Evolutionary conservation across 2,888 invertebrate genomes (phyloP).

Genomic region (Cerastis rubricosa): DNA sequence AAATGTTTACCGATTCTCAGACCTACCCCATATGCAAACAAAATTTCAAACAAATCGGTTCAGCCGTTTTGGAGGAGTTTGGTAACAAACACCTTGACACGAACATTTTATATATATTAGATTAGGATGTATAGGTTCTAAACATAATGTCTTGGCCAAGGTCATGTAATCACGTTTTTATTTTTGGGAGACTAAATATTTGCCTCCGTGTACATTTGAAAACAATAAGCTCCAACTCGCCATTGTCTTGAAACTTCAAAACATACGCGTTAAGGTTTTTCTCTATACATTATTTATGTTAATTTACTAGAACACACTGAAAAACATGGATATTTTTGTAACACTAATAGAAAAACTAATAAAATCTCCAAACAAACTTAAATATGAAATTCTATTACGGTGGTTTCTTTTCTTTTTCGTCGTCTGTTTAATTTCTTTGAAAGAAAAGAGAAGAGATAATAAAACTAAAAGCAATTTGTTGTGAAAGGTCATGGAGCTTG

Average conservation of each 20-base stretch:
- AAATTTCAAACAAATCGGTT: too few species aligned
- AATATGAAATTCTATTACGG: neutral
- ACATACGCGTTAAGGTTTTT: constrained; percentile 5
- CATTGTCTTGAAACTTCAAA: constrained; percentile 21
- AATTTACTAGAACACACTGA: constrained; percentile 20
- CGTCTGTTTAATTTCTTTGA: constrained; percentile 33
- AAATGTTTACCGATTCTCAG: too few species aligned
- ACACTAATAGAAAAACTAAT: constrained; percentile 16
- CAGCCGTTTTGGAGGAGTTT: too few species aligned
- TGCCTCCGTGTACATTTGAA: neutral
- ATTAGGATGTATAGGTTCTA: too few species aligned
- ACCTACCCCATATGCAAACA: too few species aligned
- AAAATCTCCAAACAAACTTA: constrained; percentile 12
- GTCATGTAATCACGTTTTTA: neutral
- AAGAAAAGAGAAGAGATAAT: constrained; percentile 11
- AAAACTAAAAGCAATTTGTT: constrained; percentile 16
- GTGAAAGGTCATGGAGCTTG: constrained; percentile 10
- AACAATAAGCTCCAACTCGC: constrained; percentile 1
- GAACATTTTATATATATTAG: too few species aligned
- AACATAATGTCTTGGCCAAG: neutral
- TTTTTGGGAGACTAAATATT: constrained; percentile 8
- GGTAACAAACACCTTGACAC: too few species aligned
- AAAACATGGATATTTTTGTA: neutral
- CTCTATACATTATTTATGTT: constrained; percentile 26
- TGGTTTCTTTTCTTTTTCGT: constrained; percentile 9